Evolutionary conservation across 2,888 invertebrate genomes (phyloP).

Genomic region (Eupithecia centaureata): DNA sequence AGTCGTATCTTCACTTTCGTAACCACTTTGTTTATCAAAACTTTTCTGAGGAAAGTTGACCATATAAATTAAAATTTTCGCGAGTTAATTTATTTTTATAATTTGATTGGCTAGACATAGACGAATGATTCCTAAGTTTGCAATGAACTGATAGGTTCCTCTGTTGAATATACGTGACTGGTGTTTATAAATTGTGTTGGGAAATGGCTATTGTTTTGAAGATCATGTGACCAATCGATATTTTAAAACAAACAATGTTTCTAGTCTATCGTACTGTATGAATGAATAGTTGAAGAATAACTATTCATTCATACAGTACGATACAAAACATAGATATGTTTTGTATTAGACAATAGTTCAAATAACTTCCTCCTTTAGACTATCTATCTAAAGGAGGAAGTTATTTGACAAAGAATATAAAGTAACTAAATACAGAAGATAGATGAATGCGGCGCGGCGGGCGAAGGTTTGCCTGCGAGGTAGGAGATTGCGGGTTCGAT

Average conservation of each 20-base stretch:
- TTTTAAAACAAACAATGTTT: constrained; percentile 11
- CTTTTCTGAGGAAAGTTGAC: neutral
- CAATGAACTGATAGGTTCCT: constrained; percentile 5
- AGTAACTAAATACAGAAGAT: no score
- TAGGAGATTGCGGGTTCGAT: no score
- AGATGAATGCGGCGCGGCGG: no score
- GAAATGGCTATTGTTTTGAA: constrained; percentile 6
- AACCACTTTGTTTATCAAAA: neutral
- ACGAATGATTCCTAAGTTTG: neutral
- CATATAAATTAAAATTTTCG: neutral
- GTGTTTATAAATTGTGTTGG: constrained; percentile 3
- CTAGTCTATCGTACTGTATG: neutral
- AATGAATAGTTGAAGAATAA: neutral
- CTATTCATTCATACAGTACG: neutral
- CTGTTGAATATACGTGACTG: neutral
- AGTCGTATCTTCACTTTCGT: neutral
- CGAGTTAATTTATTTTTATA: neutral
- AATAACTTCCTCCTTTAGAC: neutral
- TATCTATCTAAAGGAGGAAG: no score
- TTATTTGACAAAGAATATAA: no score
- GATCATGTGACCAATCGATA: constrained; percentile 3
- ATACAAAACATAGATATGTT: no score
- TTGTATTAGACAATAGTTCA: neutral
- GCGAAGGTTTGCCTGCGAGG: no score
- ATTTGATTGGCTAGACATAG: neutral